Conservation (phyloP, 2,888 invertebrate species). For the Octonoba sinensis region DNA sequence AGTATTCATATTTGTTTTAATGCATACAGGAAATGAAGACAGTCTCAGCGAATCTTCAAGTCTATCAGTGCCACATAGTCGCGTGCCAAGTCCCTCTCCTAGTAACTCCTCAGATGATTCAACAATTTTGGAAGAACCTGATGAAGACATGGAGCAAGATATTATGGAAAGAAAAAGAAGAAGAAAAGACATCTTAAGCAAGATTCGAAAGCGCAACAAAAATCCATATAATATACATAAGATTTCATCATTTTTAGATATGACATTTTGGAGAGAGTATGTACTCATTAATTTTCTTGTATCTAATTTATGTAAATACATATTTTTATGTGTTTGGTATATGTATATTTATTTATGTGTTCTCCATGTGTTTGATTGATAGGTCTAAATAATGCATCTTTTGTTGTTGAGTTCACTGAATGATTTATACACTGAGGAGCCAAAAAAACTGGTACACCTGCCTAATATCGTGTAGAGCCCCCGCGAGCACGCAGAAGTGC, state of each 20-base stretch:
- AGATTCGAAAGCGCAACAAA: constrained; percentile 48
- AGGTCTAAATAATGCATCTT: too few relatives aligned
- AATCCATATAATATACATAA: constrained; percentile 60
- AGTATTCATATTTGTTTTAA: too few relatives aligned
- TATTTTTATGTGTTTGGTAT: too few relatives aligned
- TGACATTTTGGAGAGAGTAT: constrained; percentile 80
- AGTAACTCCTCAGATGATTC: constrained; percentile 70
- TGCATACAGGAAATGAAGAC: constrained; percentile 65
- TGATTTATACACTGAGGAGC: too few relatives aligned
- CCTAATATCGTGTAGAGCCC: too few relatives aligned
- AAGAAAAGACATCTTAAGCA: constrained; percentile 20
- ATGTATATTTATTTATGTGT: too few relatives aligned
- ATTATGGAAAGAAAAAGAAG: constrained; percentile 37
- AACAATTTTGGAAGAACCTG: constrained; percentile 62
- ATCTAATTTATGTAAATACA: background rate
- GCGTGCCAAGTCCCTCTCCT: constrained; percentile 67
- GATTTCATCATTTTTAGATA: constrained; percentile 75
- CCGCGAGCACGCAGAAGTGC: too few relatives aligned
- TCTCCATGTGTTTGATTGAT: too few relatives aligned
- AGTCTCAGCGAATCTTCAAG: constrained; percentile 65
- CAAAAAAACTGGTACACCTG: too few relatives aligned
- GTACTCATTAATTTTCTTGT: constrained; percentile 65
- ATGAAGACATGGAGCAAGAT: constrained; percentile 62
- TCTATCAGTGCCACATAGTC: constrained; percentile 63
- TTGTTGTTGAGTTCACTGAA: too few relatives aligned